Base-by-base conservation (phyloP, 2,888 invertebrate species). In the Trichopria drosophilae region DNA sequence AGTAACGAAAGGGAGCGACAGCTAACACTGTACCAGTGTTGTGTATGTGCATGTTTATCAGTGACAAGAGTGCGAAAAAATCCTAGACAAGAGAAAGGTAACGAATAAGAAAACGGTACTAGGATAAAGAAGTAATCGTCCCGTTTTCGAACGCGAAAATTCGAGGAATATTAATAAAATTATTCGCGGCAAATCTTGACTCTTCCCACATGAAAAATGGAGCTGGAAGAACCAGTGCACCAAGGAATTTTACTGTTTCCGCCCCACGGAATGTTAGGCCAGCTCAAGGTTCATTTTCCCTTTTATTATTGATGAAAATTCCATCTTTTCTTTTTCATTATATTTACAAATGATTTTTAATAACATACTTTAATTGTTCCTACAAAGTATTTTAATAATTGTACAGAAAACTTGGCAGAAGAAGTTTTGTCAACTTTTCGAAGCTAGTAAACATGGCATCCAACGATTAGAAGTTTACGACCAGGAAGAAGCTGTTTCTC, bases 401-500 rank as follows among this genome's bases (percentile, higher is more conserved):
- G 6, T 40, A 52, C 79, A 92, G 91, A 92, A 91, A 87, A 82
- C 86, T 40, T 89, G 90, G 87, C 86, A 87, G 69, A 88, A 86
- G 63, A 88, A 86, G 67, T 84, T 83, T 67, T 88, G 88, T 69
- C 81, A 88, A 63, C 78, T 93, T 19, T 91, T 86, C 69, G 87
- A 85, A 77, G 82, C 88, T 26, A 91, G 91, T 71, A 89, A 89
- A 69, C 87, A 86, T 77, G 93, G 93, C 19, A 87, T 92, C 60
- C 88, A 90, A 70, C 80, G 93, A 34, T 79, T 93, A 48, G 93
- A 93, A 81, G 85, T 93, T 59, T 91, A 87, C 73, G 93, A 93
- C 63, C 84, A 81, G 66, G 89, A 88, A 59, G 89, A 90, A 68
- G 81, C 81, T 15, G 76, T 81, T 53, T 70, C 80, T 54, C 79